Base-by-base conservation (phyloP, 2,797 vertebrate species). In the Pelobates cultripes region DNA sequence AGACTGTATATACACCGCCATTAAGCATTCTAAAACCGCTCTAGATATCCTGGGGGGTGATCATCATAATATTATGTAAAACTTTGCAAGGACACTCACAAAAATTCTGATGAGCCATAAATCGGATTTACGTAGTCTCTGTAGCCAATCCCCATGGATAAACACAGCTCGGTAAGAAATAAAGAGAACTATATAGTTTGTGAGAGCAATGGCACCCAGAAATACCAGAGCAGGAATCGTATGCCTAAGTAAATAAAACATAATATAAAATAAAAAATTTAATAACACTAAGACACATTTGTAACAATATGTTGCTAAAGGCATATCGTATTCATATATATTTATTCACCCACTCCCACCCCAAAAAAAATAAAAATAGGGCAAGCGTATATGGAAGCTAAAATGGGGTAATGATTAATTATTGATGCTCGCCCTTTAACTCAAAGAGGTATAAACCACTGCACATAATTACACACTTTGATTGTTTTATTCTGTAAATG, bases 101-200 rank as follows among this genome's bases (percentile, higher is more conserved):
- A 96, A 87, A 86, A 95, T 82, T 43, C 92, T 89, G 86, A 92
- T 86, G 78, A 95, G 88, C 94, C 94, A 96, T 61, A 95, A 90
- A 41, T 96, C 94, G 53, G 43, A 70, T 40, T 47, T 91, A 82
- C 90, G 89, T 42, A 88, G 82, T 86, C 92, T 94, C 77, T 85
- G 71, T 60, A 96, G 61, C 93, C 94, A 95, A 0, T 81, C 87
- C 63, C 91, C 93, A 15, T 89, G 87, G 82, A 86, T 88, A 71
- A 84, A 89, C 85, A 95, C 81, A 0, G 86, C 83, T 79, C 41
- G 77, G 70, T 91, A 87, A 1, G 89, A 91, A 81, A 89, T 13
- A 85, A 92, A 91, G 17, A 96, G 88, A 43, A 87, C 86, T 2
- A 85, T 84, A 75, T 87, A 93, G 0, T 86, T 86, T 0, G 90